Base-by-base conservation (phyloP, 2,113 vertebrate genomes). In the Mirounga angustirostris region DNA sequence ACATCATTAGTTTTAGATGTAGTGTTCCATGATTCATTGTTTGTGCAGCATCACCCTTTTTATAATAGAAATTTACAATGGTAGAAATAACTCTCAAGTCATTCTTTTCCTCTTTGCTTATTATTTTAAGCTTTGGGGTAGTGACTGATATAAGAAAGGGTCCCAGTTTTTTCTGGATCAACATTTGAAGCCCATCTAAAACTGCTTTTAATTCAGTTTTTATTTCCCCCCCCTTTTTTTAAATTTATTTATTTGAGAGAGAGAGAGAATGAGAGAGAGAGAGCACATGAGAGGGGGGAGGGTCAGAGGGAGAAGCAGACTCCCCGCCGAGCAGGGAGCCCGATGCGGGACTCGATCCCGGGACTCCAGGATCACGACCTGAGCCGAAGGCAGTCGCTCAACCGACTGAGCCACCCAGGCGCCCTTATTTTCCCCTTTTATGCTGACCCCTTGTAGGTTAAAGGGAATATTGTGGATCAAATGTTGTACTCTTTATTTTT, bases 21-120 rank as follows among this genome's bases (percentile, higher is more conserved):
- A 40, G 40, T 40, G 40, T 40, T 40, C 40, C 40, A 40, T 40
- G 40, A 40, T 40, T 40, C 40, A 40, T 40, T 40, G 40, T 40
- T 40, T 40, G 40, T 40, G 40, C 40, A 40, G 26, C 16, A 19
- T 84, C 67, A 40, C 4, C 10, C 9, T 58, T n/a, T 80, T 58
- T 52, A 69, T 58, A 94, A 91, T 28, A 81, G 78, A 97, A 74
- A 93, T 58, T 81, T 93, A 2, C 6, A 95, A 28, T 46, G 88
- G 8, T 89, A 85, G 59, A 84, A 78, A 63, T 94, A 80, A 85
- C 15, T 11, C 18, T 81, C 9, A 81, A 71, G 30, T 46, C 81
- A 54, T 87, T 21, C 11, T 80, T 88, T 91, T 76, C 21, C 16
- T 88, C 40, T 5, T 1, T 82, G 10, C 2, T 30, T 83, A 65